Conservation (phyloP, 1,140 invertebrate species). For the Drosophila bocki region DNA sequence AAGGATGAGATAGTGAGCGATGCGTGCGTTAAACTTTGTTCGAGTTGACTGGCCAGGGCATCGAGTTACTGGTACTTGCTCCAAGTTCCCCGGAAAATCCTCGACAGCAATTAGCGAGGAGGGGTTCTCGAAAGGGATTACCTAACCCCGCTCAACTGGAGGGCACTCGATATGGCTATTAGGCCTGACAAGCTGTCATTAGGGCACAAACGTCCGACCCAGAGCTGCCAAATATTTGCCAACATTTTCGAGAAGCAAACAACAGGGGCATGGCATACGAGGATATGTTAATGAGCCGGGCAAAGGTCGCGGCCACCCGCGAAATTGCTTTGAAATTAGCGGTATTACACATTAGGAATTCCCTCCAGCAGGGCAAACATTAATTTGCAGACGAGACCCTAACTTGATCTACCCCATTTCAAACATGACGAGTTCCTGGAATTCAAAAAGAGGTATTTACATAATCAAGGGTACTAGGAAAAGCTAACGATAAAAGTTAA, state of each 20-base stretch:
- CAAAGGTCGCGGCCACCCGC: slow-evolving; percentile 19
- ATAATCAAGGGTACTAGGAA: background rate
- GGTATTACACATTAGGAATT: slow-evolving; percentile 10
- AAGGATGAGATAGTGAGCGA: slow-evolving; percentile 6
- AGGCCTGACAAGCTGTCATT: slow-evolving; percentile 73
- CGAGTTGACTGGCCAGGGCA: slow-evolving; percentile 29
- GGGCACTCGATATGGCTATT: slow-evolving; percentile 69
- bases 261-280: slow-evolving; percentile 7
- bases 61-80: slow-evolving; percentile 25
- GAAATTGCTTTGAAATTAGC: slow-evolving; percentile 48
- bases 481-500: too few species aligned
- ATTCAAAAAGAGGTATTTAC: background rate
- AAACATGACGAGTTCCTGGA: background rate
- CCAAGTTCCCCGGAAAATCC: slow-evolving; percentile 10
- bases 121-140: slow-evolving; percentile 29
- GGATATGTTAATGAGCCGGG: slow-evolving; percentile 36
- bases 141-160: slow-evolving; percentile 62
- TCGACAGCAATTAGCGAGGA: slow-evolving; percentile 59
- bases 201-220: slow-evolving; percentile 30
- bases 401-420: background rate
- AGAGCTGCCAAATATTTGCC: slow-evolving; percentile 65
- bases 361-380: slow-evolving; percentile 21
- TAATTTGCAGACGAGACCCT: slow-evolving; percentile 1
- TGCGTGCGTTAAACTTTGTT: slow-evolving; percentile 48
- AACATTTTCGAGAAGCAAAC: slow-evolving; percentile 62